Conservation (phyloP, 2,113 vertebrate species). For the Cephalophus harveyi region DNA sequence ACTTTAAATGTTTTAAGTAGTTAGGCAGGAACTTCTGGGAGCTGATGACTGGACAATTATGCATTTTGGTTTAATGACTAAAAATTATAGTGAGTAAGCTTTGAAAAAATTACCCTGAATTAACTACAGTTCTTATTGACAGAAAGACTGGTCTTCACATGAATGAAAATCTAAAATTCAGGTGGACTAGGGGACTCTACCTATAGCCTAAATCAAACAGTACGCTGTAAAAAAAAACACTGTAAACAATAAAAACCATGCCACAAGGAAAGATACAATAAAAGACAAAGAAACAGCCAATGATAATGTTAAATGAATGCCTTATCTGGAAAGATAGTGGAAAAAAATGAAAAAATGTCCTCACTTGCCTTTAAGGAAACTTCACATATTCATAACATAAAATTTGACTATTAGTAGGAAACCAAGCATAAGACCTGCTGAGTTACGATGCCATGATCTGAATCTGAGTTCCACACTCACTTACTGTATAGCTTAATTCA, state of each 20-base stretch:
- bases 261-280: neutral
- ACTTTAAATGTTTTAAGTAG: neutral
- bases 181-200: neutral
- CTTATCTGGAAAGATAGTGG: neutral
- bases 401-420: neutral
- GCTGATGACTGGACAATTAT: neutral
- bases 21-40: neutral
- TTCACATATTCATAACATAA: neutral
- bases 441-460: neutral
- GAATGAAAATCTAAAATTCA: neutral
- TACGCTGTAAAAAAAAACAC: neutral
- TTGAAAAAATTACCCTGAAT: neutral
- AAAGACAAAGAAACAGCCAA: neutral
- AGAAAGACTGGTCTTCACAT: neutral
- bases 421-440: neutral
- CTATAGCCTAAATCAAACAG: neutral
- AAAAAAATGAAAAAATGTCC: neutral
- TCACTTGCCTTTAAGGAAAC: neutral
- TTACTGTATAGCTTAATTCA: neutral
- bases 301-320: neutral
- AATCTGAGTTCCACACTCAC: neutral
- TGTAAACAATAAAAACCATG: neutral
- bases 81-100: neutral
- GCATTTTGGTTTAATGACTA: neutral
- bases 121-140: neutral